A percentile compares a stretch with the other conserved stretches of the same genome.
phyloP scores from a whole-genome alignment of 2,113 vertebrate species.

The Lagopus muta region DNA sequence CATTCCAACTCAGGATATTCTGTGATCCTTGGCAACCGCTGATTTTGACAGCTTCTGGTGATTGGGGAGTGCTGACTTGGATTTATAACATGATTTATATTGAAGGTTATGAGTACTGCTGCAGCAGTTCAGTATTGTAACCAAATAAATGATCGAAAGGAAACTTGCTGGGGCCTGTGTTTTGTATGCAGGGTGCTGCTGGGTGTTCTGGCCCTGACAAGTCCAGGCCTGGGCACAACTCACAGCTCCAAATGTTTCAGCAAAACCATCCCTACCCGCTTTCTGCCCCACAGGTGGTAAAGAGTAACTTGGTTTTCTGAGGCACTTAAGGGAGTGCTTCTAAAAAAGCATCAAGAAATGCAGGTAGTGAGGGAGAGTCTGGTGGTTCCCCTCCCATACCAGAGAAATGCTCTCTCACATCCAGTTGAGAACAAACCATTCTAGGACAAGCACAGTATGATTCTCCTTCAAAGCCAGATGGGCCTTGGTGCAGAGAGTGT shows the following conservation, averaged over 20 bases:
- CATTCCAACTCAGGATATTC: too few relatives aligned
- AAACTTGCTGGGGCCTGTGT: neutral
- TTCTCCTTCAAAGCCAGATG: slow-evolving; percentile 70
- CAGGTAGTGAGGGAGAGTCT: neutral
- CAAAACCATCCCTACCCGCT: neutral
- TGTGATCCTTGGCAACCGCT: too few relatives aligned
- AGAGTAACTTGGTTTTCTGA: neutral
- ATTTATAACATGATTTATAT: neutral
- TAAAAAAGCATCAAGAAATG: neutral
- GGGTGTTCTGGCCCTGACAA: neutral
- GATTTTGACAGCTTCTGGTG: neutral
- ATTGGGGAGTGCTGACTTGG: neutral
- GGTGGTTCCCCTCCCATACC: rapidly evolving
- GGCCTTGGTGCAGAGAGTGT: slow-evolving; percentile 45
- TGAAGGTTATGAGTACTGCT: neutral
- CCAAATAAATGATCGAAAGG: neutral
- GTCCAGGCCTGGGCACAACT: too few relatives aligned
- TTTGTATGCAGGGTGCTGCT: neutral
- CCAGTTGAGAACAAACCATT: slow-evolving; percentile 25
- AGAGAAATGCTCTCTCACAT: neutral
- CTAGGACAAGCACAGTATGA: slow-evolving; percentile 64
- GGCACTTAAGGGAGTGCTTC: too few relatives aligned
- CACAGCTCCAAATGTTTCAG: neutral
- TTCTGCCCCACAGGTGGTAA: neutral
- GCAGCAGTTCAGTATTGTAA: rapidly evolving